Conservation (phyloP, 2,113 vertebrate species). For the Sakesphorus luctuosus region DNA sequence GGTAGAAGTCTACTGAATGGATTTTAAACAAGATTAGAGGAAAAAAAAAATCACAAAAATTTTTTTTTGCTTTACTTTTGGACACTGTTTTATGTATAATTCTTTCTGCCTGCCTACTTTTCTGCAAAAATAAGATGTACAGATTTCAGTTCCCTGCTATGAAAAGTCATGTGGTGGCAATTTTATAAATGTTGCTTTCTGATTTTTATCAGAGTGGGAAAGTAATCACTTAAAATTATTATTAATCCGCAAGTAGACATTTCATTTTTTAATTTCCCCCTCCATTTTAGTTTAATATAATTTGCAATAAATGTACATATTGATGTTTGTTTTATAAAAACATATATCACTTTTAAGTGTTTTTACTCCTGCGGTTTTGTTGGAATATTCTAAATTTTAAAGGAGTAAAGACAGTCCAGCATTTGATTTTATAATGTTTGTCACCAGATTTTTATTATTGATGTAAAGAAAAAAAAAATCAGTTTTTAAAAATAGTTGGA, state of each 20-base stretch:
- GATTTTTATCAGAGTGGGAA: constrained; percentile 84
- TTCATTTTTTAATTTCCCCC: constrained; percentile 78
- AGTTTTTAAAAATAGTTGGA: constrained; percentile 79
- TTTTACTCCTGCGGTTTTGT: constrained; percentile 79
- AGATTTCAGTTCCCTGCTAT: constrained; percentile 83
- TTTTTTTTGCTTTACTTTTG: constrained; percentile 79
- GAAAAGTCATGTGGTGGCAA: constrained; percentile 84
- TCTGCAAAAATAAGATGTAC: constrained; percentile 85
- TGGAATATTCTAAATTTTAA: constrained; percentile 81
- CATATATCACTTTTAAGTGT: constrained; percentile 80
- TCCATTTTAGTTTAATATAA: constrained; percentile 84
- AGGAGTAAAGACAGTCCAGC: constrained; percentile 79
- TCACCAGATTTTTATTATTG: constrained; percentile 85
- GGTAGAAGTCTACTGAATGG: constrained; percentile 75
- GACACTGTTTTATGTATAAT: constrained; percentile 84
- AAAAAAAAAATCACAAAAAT: constrained; percentile 20
- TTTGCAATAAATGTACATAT: constrained; percentile 88
- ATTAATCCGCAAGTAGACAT: constrained; percentile 80
- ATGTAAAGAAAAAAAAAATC: constrained; percentile 77
- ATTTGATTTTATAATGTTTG: constrained; percentile 85
- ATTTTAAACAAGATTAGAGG: constrained; percentile 72
- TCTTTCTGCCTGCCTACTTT: constrained; percentile 84
- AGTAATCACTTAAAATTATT: constrained; percentile 79
- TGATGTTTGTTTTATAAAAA: constrained; percentile 82
- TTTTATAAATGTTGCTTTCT: constrained; percentile 86